Evolutionary conservation across 30 jellyfish, hydroid and myxozoan genomes (phyloP).

Genomic region (Hydra vulgaris): DNA sequence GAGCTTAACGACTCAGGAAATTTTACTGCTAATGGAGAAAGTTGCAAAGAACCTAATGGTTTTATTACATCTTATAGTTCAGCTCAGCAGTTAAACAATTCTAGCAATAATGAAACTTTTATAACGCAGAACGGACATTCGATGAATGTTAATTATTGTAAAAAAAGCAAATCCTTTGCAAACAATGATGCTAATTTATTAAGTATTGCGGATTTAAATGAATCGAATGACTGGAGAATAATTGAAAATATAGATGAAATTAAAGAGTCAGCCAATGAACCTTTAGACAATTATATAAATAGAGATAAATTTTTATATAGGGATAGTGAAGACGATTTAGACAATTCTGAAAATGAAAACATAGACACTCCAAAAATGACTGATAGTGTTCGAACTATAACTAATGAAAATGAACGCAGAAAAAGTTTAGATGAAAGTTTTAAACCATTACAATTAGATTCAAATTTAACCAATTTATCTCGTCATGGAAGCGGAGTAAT

Average conservation of each 20-base stretch:
- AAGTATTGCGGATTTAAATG: neutral
- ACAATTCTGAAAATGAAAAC: neutral
- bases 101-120: neutral
- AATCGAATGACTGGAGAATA: neutral
- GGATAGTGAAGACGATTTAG: neutral
- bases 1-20: slow-evolving; percentile 24
- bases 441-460: neutral
- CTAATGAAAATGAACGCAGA: slow-evolving; percentile 17
- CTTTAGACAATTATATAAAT: neutral
- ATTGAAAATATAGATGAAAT: neutral
- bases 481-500: slow-evolving; percentile 4
- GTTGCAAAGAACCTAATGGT: neutral
- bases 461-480: neutral
- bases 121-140: neutral
- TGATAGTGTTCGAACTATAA: slow-evolving; percentile 21
- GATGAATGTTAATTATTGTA: neutral
- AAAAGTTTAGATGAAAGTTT: slow-evolving; percentile 17
- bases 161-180: neutral
- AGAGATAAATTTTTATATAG: neutral
- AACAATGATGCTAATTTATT: neutral
- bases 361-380: slow-evolving; percentile 2
- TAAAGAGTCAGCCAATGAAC: neutral
- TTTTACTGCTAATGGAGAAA: neutral
- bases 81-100: neutral
- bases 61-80: neutral